Evolutionary conservation across 64 coral and sea anemone species (phyloP), one percentile per base, ranked within the genome.

Genomic region (Cladopsammia gracilis): DNA sequence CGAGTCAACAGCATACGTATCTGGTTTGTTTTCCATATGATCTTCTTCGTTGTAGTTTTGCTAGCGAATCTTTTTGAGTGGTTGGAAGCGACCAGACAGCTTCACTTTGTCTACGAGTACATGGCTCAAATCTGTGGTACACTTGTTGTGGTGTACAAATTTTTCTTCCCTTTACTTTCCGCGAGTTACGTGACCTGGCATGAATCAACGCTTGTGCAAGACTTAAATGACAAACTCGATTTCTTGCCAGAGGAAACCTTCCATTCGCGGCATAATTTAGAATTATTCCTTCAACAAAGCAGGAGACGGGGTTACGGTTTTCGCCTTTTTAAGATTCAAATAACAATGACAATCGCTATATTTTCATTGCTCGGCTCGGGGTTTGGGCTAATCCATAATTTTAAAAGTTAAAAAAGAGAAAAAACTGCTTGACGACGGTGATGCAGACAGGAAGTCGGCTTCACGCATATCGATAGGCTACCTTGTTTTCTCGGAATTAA

Each of bases 181-280:
- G 91, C 91, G 4, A 93, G 91, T 70, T 93, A 93, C 73, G 91
- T 93, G 72, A 93, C 91, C 20, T 93, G 73, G 83, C 91, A 93
- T 22, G 91, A 93, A 53, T 66, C 71, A 24, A 93, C 85, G 4
- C 91, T 93, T 51, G 91, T 74, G 23, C 91, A 87, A 25, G 91
- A 74, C 53, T 42, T 93, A 25, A 93, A 86, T 58, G 83, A 93
- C 73, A 87, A 67, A 48, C 18, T 78, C 3, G 91, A 86, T 75
- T 93, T 68, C 44, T 54, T 77, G 62, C 82, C 82, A 2, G 70
- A 64, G 11, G 57, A 93, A 51, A 93, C 91, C 8, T 93, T 93
- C 44, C 75, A 77, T 51, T 86, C 73, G 45, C 73, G 91, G 20
- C 83, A 66, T 50, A 62, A 93, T 52, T 53, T 93, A 66, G 91